Evolutionary conservation across 1,140 invertebrate species (phyloP), one percentile per base, ranked within the genome.

Genomic region (Scaptodrosophila lebanonensis): DNA sequence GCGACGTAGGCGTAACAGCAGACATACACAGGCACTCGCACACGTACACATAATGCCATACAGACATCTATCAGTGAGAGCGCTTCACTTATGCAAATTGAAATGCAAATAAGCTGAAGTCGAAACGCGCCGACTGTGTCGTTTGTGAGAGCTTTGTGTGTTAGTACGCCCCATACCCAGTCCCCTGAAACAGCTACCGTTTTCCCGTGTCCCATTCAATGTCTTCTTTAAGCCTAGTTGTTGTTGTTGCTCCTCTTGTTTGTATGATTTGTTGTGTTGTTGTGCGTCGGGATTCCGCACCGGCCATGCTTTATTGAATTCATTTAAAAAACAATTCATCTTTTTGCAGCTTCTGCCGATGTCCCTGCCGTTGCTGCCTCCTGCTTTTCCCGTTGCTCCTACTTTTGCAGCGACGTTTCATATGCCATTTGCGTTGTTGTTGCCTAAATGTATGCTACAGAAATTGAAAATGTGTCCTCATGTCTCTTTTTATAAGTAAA

Each of bases 291-390:
- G 8, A 9, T 38, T 38, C n/a, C n/a, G n/a, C 5, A 38, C 35
- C 13, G 15, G 13, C 40, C 54, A 56, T 47, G 66, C 64, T 67
- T 68, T 62, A 70, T 72, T 72, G 56, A 69, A 72, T 72, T 70
- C 66, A 66, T 69, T 72, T 72, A 69, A 72, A 71, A 70, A 72
- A 70, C 66, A 56, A 72, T 72, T 72, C 70, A 62, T 72, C 66
- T 66, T 71, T 47, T 69, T 43, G 11, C 18, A 20, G 16, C 2
- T 17, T 15, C n/a, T 12, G n/a, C n/a, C 15, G 18, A 9, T 40
- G 15, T 17, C 8, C 4, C 15, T 40, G 38, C 7, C 8, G 40
- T 22, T 43, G 13, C 25, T 43, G 15, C 18, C 25, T 43, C 7
- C n/a, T 43, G 17, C 27, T 13, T 52, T 22, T 42, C 48, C 5